phyloP scores from a whole-genome alignment of 2,888 invertebrate species.

The Drosophila subquinaria region DNA sequence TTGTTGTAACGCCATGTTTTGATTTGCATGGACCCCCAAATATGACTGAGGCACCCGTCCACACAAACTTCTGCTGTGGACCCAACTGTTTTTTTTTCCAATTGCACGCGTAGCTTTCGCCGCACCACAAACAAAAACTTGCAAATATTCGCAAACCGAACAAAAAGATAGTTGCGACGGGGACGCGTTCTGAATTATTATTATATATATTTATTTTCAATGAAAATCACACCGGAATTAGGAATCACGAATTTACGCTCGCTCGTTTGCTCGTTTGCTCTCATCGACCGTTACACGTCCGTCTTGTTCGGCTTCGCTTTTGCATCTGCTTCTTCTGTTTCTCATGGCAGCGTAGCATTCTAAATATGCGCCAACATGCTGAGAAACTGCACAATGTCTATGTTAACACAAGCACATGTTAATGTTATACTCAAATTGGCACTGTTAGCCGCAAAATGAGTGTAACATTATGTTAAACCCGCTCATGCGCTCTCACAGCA shows the following conservation, averaged over 20 bases:
- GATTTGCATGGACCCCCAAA: conserved; percentile 51
- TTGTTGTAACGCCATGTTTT: conserved; percentile 61
- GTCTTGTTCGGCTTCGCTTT: conserved; percentile 55
- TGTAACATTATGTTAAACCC: conserved; percentile 24
- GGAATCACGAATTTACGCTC: conserved; percentile 41
- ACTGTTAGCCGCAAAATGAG: conserved; percentile 33
- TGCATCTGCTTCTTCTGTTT: conserved; percentile 51
- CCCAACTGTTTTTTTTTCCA: conserved; percentile 19
- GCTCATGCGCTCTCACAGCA: conserved; percentile 11
- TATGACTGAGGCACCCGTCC: conserved; percentile 25
- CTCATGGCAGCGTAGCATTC: conserved; percentile 35
- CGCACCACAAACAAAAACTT: conserved; percentile 10
- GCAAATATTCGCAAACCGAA: neutral
- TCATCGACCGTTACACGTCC: conserved; percentile 53
- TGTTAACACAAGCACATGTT: conserved; percentile 38
- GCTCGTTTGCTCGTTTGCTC: conserved; percentile 29
- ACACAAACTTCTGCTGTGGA: conserved; percentile 11
- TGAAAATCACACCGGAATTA: conserved; percentile 46
- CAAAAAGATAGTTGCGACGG: conserved; percentile 23
- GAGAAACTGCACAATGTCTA: neutral
- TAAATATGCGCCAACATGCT: conserved; percentile 16
- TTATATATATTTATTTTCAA: conserved; percentile 18
- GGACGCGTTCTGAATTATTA: conserved; percentile 31
- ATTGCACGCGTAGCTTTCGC: conserved; percentile 20
- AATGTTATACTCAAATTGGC: conserved; percentile 42